These are phyloP conservation scores for Agonopterix subpropinquella DNA, from an alignment of 2,888 invertebrate species.

Conservation along the genomic window DNA sequence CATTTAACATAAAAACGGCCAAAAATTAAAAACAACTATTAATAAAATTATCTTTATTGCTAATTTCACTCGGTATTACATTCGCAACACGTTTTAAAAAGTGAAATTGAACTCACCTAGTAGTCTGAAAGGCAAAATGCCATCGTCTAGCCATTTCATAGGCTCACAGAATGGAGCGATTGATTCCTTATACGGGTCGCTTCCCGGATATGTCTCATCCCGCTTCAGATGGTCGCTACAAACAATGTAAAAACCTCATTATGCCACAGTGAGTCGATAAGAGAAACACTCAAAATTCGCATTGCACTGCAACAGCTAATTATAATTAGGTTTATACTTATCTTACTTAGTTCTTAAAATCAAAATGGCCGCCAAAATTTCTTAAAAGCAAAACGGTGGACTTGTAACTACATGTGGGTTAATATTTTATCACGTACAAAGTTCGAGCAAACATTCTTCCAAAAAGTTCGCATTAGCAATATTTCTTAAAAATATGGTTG, in stretches of 20 bases:
- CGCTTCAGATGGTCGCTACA: conserved; percentile 62
- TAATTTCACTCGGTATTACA: conserved; percentile 17
- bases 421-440: conserved; percentile 7
- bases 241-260: conserved; percentile 59
- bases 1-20: neutral
- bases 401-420: conserved; percentile 55
- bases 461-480: too few species aligned
- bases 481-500: too few species aligned
- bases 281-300: conserved; percentile 35
- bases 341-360: conserved; percentile 31
- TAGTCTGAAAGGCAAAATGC: conserved; percentile 34
- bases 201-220: conserved; percentile 43
- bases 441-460: conserved; percentile 15
- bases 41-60: conserved; percentile 8
- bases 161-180: conserved; percentile 25
- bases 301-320: conserved; percentile 27
- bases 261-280: conserved; percentile 49
- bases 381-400: conserved; percentile 23
- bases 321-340: conserved; percentile 40
- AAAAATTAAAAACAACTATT: conserved; percentile 1
- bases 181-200: conserved; percentile 29
- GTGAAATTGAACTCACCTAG: conserved; percentile 48
- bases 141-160: conserved; percentile 25
- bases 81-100: conserved; percentile 34
- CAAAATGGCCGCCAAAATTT: conserved; percentile 18